Evolutionary conservation across 35 echinoderm and acorn worm species (phyloP).

Genomic region (Nesometra sesokonis): DNA sequence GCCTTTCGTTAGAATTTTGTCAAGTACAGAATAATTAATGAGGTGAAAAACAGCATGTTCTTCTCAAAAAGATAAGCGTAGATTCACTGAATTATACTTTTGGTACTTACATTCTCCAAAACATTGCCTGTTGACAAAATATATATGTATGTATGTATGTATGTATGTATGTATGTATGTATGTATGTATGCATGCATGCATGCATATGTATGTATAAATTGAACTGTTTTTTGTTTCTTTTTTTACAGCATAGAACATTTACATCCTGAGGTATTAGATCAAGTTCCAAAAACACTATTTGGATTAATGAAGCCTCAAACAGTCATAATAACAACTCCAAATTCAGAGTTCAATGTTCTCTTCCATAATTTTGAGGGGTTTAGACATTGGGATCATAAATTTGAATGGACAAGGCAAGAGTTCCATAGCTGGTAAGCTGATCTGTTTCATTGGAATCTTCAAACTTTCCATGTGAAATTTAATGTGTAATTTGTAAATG

Average conservation of each 20-base stretch:
- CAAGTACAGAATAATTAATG: too few relatives aligned
- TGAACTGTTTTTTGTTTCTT: not conserved
- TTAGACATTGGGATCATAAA: slow-evolving; percentile 92
- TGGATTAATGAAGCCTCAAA: slow-evolving; percentile 46
- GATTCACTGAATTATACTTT: too few relatives aligned
- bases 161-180: too few relatives aligned
- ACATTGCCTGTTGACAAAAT: too few relatives aligned
- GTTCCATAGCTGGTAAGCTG: slow-evolving; percentile 76
- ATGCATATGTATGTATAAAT: too few relatives aligned
- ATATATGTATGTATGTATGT: too few relatives aligned
- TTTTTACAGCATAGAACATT: slow-evolving; percentile 71
- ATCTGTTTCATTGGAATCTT: not conserved
- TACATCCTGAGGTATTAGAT: slow-evolving; percentile 41
- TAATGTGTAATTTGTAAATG: not conserved
- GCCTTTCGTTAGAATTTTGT: too few relatives aligned
- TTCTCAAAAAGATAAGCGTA: too few relatives aligned
- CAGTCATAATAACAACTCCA: slow-evolving; percentile 81
- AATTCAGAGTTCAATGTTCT: slow-evolving; percentile 90
- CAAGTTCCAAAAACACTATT: slow-evolving; percentile 57
- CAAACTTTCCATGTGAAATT: not conserved
- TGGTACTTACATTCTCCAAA: too few relatives aligned
- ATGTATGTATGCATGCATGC: too few relatives aligned
- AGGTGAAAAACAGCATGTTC: too few relatives aligned
- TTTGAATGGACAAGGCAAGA: slow-evolving; percentile 96
- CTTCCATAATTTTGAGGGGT: slow-evolving; percentile 35